Base-by-base conservation (phyloP, 1,140 invertebrate species). In the Aleiodes sp. region DNA sequence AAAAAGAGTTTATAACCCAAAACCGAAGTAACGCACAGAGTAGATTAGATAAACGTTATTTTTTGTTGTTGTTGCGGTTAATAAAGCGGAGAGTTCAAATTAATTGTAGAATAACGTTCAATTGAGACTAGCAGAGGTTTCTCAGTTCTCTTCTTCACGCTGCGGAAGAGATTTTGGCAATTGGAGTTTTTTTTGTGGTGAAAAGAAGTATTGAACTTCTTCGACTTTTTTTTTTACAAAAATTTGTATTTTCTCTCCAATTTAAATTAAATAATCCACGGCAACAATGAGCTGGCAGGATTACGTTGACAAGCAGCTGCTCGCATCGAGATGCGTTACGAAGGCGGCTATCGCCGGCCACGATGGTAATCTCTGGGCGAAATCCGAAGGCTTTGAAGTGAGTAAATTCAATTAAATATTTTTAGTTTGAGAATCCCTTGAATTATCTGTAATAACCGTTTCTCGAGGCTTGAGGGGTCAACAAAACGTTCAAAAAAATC, bases 241-340 rank as follows among this genome's bases (percentile, higher is more conserved):
- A n/a, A n/a, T n/a, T n/a, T n/a, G n/a, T n/a, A n/a, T n/a, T 52
- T 52, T 26, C 24, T 52, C 16, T 24, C 8, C 10, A 41, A 26
- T 43, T 35, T 57, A 7, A 29, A 41, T 60, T 72, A 57, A 59
- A 35, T 21, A 68, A 76, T n/a, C 19, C 21, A 52, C 21, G n/a
- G 9, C 39, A 52, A 92, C 86, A 84, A 97, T 96, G 95, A 96
- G 94, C 92, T 98, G 96, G 96, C 95, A 97, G 93, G 94, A 96
- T 92, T 98, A 98, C 90, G 94, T 98, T 85, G 95, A 97, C 89
- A 97, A 96, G 90, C 95, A 98, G 89, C 92, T 97, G 88, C 90
- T 97, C 88, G 94, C 94, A 80, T 95, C 94, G 81, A 92, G 91
- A 87, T 96, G 94, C 92, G 94, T 96, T 77, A 93, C 92, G 86